Conservation (phyloP, 2,113 vertebrate species). For the Orientallactaga bullata region DNA sequence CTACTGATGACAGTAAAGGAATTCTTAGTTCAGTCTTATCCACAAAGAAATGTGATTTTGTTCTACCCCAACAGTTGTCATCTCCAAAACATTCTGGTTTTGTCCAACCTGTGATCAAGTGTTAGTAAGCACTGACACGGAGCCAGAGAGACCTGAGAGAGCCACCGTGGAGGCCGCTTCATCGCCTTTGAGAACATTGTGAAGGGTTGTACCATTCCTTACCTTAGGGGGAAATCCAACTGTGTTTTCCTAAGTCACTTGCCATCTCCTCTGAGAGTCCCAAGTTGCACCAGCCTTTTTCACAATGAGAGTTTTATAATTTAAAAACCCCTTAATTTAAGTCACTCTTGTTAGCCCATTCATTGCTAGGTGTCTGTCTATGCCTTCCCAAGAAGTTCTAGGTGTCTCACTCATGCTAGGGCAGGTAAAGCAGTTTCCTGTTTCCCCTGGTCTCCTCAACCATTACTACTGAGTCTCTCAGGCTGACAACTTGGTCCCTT, state of each 20-base stretch:
- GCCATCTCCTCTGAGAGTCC: neutral
- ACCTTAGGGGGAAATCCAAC: neutral
- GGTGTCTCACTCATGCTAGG: neutral
- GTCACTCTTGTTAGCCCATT: neutral
- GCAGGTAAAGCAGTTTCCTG: neutral
- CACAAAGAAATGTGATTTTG: neutral
- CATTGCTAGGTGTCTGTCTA: neutral
- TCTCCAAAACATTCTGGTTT: neutral
- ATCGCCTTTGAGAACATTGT: neutral
- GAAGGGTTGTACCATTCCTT: neutral
- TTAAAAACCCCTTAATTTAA: neutral
- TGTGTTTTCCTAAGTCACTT: neutral
- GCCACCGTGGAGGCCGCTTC: no score
- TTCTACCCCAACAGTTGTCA: neutral
- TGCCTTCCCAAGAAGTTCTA: neutral
- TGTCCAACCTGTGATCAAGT: neutral
- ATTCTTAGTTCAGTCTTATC: neutral
- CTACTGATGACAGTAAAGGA: neutral
- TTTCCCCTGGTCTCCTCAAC: neutral
- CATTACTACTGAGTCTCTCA: neutral
- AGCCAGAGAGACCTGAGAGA: neutral
- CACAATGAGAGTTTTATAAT: conserved; percentile 24
- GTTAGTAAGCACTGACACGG: rapidly evolving
- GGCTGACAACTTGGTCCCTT: neutral
- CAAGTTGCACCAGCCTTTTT: neutral